These are phyloP conservation scores for Timema podura DNA, from an alignment of 2,888 invertebrate genomes.

Conservation along the genomic window DNA sequence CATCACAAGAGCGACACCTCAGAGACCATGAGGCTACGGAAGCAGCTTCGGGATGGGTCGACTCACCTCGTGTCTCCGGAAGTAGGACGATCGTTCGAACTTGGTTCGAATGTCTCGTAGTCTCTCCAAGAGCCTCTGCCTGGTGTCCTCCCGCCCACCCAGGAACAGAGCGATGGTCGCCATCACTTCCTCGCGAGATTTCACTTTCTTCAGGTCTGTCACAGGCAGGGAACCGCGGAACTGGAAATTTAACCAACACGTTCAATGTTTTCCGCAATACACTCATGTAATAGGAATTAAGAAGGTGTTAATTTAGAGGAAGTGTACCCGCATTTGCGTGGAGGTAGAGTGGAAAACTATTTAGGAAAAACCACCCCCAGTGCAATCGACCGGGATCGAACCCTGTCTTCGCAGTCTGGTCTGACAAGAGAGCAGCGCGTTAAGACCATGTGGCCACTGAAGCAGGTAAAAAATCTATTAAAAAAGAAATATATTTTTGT, in stretches of 20 bases:
- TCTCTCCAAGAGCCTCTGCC: slow-evolving; percentile 65
- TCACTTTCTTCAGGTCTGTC: slow-evolving; percentile 84
- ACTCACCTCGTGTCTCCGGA: slow-evolving; percentile 76
- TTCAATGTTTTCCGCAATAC: not conserved
- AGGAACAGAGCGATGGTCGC: slow-evolving; percentile 73
- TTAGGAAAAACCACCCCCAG: no score
- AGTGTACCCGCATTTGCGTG: no score
- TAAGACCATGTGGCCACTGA: no score
- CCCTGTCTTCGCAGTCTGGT: no score
- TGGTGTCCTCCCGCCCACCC: slow-evolving; percentile 59
- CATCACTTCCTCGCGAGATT: slow-evolving; percentile 69
- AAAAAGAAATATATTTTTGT: no score
- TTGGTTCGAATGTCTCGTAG: slow-evolving; percentile 71
- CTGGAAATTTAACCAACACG: slow-evolving; percentile 38
- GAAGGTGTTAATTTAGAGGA: no score
- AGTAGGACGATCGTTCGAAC: slow-evolving; percentile 80
- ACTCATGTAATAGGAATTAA: not conserved
- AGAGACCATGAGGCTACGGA: no score
- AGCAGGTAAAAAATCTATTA: not conserved
- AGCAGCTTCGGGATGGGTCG: no score
- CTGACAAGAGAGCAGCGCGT: no score
- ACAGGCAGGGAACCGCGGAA: slow-evolving; percentile 76
- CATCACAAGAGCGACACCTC: no score
- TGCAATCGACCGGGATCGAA: no score
- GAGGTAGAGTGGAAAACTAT: no score